A percentile compares a stretch with the other conserved stretches of the same genome.
Conservation (phyloP, 1,140 invertebrate species). For the Gonatopus flavifemur region DNA sequence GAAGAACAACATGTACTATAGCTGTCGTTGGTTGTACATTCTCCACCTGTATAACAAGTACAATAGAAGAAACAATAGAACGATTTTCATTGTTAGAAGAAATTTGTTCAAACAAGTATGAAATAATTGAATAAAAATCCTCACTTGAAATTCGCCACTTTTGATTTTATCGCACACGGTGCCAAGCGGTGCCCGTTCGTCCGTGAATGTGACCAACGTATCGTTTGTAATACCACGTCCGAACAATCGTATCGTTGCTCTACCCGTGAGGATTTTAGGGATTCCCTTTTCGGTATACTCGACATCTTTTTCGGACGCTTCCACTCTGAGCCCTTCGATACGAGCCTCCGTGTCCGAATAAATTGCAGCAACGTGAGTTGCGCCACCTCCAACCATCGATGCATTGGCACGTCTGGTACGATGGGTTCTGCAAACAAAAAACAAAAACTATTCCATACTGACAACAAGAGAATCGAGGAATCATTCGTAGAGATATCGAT, state of each 20-base stretch:
- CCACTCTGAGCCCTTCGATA: slow-evolving; percentile 65
- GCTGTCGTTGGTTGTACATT: slow-evolving; percentile 58
- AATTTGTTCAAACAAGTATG: background rate
- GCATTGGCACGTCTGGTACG: slow-evolving; percentile 18
- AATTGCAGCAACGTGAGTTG: too few species aligned
- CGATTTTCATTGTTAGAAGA: too few species aligned
- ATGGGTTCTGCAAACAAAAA: too few species aligned
- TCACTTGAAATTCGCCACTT: slow-evolving; percentile 47
- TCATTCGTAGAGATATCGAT: too few species aligned
- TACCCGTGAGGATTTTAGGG: slow-evolving; percentile 66
- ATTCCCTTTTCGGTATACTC: slow-evolving; percentile 66
- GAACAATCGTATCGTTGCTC: slow-evolving; percentile 71
- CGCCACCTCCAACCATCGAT: too few species aligned
- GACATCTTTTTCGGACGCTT: slow-evolving; percentile 63
- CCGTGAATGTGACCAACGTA: slow-evolving; percentile 74
- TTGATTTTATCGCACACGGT: slow-evolving; percentile 54
- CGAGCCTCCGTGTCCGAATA: slow-evolving; percentile 31
- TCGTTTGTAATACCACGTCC: slow-evolving; percentile 67
- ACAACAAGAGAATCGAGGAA: too few species aligned
- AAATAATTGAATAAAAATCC: slow-evolving; percentile 10
- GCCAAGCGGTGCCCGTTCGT: slow-evolving; percentile 57
- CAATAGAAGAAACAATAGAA: slow-evolving; percentile 2
- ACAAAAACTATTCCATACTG: too few species aligned
- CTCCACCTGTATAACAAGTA: slow-evolving; percentile 52
- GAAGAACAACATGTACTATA: slow-evolving; percentile 62